These are phyloP conservation scores for Orestias chungarensis DNA, from an alignment of 2,797 vertebrate genomes.

Conservation along the genomic window DNA sequence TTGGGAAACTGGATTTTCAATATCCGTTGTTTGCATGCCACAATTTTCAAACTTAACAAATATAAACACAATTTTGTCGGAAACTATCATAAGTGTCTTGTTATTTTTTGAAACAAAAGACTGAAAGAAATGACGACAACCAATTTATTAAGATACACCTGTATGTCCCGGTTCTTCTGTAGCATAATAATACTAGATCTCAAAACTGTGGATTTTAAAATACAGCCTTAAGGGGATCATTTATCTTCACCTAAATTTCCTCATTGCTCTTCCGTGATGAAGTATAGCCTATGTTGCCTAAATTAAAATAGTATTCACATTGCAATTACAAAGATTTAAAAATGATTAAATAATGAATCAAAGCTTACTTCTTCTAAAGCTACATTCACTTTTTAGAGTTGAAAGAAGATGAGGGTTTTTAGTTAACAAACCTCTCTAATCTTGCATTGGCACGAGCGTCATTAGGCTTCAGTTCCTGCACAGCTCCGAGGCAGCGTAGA, in stretches of 20 bases:
- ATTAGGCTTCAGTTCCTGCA: constrained; percentile 57
- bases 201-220: neutral
- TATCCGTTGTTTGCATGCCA: no score
- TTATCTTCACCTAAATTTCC: constrained; percentile 28
- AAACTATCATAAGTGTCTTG: no score
- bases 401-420: constrained; percentile 55
- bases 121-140: neutral
- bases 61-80: no score
- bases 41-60: no score
- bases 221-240: neutral
- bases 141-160: neutral
- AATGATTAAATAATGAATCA: constrained; percentile 31
- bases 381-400: constrained; percentile 42
- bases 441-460: constrained; percentile 40
- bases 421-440: constrained; percentile 76
- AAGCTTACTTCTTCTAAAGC: constrained; percentile 40
- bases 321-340: constrained; percentile 48
- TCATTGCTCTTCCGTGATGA: constrained; percentile 26
- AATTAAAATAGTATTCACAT: constrained; percentile 33
- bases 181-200: neutral
- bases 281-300: constrained; percentile 38
- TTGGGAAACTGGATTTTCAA: no score
- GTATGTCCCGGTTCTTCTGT: no score
- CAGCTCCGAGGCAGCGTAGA: constrained; percentile 36
- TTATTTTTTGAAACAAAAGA: neutral